Evolutionary conservation across 2,797 vertebrate species (phyloP).

Genomic region (Centropyge bicolor): DNA sequence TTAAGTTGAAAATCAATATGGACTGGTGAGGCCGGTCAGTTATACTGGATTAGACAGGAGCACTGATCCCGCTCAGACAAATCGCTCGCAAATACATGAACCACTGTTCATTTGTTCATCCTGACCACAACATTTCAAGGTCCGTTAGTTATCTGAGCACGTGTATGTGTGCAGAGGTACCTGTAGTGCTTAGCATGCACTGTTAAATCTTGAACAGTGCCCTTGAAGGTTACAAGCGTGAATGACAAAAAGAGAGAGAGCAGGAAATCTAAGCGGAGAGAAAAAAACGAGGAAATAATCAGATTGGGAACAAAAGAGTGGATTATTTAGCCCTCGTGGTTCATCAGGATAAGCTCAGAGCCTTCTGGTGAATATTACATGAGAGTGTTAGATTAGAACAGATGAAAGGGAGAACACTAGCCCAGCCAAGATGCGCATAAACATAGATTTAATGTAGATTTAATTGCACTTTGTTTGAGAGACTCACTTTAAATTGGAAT

Average conservation of each 20-base stretch:
- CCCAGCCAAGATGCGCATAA: constrained; percentile 55
- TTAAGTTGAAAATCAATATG: constrained; percentile 74
- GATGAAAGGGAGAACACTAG: constrained; percentile 56
- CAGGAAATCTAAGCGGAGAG: constrained; percentile 44
- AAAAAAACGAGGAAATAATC: constrained; percentile 63
- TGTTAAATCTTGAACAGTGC: constrained; percentile 30
- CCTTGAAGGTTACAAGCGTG: constrained; percentile 61
- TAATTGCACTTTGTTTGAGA: constrained; percentile 51
- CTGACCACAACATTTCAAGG: constrained; percentile 45
- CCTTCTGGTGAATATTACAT: constrained; percentile 67
- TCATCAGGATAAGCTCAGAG: constrained; percentile 71
- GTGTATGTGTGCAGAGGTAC: constrained; percentile 1
- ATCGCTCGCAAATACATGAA: constrained; percentile 49
- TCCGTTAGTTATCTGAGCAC: constrained; percentile 35
- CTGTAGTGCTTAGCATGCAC: constrained; percentile 3
- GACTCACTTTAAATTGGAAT: constrained; percentile 56
- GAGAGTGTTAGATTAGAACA: constrained; percentile 57
- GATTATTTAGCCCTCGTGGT: constrained; percentile 69
- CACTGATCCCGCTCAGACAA: constrained; percentile 48
- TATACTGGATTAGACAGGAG: constrained; percentile 61
- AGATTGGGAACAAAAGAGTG: constrained; percentile 67
- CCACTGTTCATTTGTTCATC: constrained; percentile 45
- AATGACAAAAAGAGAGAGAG: constrained; percentile 55
- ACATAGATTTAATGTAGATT: constrained; percentile 44
- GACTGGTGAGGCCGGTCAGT: constrained; percentile 51